Evolutionary conservation across 2,797 vertebrate species (phyloP), one percentile per base, ranked within the genome.

Genomic region (Danionella dracula): DNA sequence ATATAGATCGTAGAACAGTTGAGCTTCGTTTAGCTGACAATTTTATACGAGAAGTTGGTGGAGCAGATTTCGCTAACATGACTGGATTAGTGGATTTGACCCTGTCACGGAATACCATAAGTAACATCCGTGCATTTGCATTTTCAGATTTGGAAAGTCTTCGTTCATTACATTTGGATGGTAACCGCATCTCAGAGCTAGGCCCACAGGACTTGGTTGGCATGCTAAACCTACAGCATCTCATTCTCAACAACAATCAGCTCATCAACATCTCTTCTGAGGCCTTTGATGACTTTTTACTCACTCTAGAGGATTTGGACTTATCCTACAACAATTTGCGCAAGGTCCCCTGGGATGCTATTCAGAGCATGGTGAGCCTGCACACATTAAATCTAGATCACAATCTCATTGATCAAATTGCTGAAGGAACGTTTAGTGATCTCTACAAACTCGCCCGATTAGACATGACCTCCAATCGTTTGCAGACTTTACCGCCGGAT

Each of bases 301-400:
- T 86, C 34, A 92, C 92, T 1, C 76, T 97, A 44, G 94, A 97
- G 75, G 94, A 97, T 79, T 88, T 97, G 7, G 94, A 97, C 65
- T 62, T 97, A 73, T 96, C 94, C 68, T 95, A 95, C 84, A 96
- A 96, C 78, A 96, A 96, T 77, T 84, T 96, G 66, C 87, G 85
- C 56, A 87, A 86, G 57, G 92, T 90, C 13, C 94, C 94, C 9
- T 97, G 94, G 94, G 91, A 91, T 8, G 91, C 93, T 73, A 92
- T 97, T 56, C 92, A 91, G 31, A 90, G 90, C 79, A 97, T 97
- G 94, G 88, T 89, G 44, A 93, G 86, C 66, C 85, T 97, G 56
- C 94, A 97, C 82, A 94, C 92, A 0, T 89, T 97, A 51, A 94
- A 94, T 78, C 83, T 97, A 80, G 94, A 97, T 78, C 94, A 97